Conservation (phyloP, 1,140 invertebrate genomes). For the Solenopsis fugax region DNA sequence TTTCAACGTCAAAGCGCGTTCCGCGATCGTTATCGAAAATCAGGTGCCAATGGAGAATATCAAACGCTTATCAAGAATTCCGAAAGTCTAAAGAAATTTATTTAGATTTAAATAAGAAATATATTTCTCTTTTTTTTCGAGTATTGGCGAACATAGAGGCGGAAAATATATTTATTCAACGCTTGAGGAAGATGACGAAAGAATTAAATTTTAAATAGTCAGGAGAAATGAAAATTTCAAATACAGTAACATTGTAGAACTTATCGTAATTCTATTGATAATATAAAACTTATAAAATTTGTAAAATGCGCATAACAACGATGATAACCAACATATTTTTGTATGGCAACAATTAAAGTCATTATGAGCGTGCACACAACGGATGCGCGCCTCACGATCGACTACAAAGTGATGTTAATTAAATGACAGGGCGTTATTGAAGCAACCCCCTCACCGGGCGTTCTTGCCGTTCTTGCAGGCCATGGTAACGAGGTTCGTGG, state of each 20-base stretch:
- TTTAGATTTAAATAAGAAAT: background rate
- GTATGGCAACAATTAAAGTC: background rate
- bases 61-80: background rate
- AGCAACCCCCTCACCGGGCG: constrained; percentile 68
- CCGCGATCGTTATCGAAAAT: constrained; percentile 56
- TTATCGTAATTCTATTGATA: background rate
- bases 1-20: constrained; percentile 62
- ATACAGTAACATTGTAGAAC: background rate
- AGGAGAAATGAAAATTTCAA: background rate
- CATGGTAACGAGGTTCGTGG: constrained; percentile 84
- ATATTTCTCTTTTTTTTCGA: background rate
- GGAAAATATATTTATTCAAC: background rate
- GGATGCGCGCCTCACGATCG: constrained; percentile 40
- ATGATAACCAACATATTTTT: background rate
- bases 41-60: constrained; percentile 62
- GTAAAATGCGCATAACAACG: background rate
- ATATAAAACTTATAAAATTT: background rate
- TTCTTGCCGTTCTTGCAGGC: constrained; percentile 82
- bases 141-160: background rate
- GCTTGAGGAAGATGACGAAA: background rate
- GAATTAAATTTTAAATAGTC: background rate
- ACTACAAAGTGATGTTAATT: constrained; percentile 79
- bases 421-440: constrained; percentile 80
- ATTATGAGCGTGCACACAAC: constrained; percentile 29
- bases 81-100: background rate